A percentile compares a stretch with the other conserved stretches of the same genome.
These are phyloP conservation scores for Albula glossodonta DNA, from an alignment of 2,113 vertebrate genomes.

Conservation along the genomic window DNA sequence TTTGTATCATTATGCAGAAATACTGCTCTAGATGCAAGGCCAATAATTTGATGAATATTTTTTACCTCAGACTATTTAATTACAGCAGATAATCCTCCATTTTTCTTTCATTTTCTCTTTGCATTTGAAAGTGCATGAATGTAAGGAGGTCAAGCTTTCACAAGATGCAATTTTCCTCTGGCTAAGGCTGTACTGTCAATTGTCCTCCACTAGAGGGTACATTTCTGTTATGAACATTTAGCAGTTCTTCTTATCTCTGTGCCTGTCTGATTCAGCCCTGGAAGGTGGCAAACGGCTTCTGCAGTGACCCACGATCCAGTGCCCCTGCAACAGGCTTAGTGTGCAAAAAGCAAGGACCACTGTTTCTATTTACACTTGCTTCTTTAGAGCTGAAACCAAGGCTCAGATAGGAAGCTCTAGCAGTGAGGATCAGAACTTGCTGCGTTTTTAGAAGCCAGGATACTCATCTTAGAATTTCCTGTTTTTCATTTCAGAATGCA, in stretches of 20 bases:
- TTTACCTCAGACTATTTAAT: background rate
- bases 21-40: background rate
- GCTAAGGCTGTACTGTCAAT: slow-evolving; percentile 30
- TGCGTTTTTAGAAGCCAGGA: background rate
- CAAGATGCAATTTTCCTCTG: background rate
- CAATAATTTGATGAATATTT: background rate
- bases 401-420: background rate
- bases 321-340: slow-evolving; percentile 2
- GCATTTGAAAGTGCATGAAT: background rate
- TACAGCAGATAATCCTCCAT: background rate
- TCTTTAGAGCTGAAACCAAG: background rate
- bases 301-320: background rate
- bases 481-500: background rate
- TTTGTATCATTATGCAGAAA: slow-evolving; percentile 7
- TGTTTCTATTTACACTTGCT: slow-evolving; percentile 12
- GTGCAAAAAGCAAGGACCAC: background rate
- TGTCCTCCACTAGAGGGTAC: slow-evolving; percentile 43
- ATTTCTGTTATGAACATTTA: slow-evolving; percentile 19
- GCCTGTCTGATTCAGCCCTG: background rate
- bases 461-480: background rate
- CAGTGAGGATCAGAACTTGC: background rate
- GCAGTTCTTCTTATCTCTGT: background rate
- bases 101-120: background rate
- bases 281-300: background rate
- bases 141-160: background rate